Percentiles rank a stretch among this genome's conserved stretches.
Conservation (phyloP, 2,113 vertebrate genomes). For the Vulpes lagopus region DNA sequence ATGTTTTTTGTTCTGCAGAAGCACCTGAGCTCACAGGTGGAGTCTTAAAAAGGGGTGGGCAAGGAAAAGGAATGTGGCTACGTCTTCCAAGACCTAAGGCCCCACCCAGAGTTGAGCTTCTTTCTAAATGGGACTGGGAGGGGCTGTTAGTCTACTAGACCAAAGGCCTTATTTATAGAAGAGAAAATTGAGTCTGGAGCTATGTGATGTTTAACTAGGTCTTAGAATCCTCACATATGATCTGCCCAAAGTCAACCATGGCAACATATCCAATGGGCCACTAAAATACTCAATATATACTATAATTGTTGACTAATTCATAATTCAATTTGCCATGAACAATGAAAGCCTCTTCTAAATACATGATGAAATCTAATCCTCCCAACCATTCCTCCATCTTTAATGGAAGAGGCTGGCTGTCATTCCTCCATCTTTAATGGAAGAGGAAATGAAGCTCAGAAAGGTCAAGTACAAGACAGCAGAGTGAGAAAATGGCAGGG, state of each 20-base stretch:
- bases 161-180: neutral
- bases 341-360: neutral
- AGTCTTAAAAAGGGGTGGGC: neutral
- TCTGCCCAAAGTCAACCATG: neutral
- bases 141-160: neutral
- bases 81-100: neutral
- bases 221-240: neutral
- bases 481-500: neutral
- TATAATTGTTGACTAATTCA: neutral
- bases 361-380: neutral
- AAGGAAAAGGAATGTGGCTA: neutral
- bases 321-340: neutral
- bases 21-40: neutral
- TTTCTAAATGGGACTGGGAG: neutral
- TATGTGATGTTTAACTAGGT: neutral
- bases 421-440: neutral
- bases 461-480: neutral
- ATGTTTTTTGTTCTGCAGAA: neutral
- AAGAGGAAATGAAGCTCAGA: neutral
- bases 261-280: neutral
- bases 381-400: neutral
- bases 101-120: neutral
- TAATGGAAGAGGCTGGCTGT: neutral
- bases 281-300: neutral
- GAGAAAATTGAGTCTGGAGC: slow-evolving; percentile 1